A percentile compares a stretch with the other conserved stretches of the same genome.
These are phyloP conservation scores for Pollimyrus isidori DNA, from an alignment of 2,113 vertebrate species.

Conservation along the genomic window DNA sequence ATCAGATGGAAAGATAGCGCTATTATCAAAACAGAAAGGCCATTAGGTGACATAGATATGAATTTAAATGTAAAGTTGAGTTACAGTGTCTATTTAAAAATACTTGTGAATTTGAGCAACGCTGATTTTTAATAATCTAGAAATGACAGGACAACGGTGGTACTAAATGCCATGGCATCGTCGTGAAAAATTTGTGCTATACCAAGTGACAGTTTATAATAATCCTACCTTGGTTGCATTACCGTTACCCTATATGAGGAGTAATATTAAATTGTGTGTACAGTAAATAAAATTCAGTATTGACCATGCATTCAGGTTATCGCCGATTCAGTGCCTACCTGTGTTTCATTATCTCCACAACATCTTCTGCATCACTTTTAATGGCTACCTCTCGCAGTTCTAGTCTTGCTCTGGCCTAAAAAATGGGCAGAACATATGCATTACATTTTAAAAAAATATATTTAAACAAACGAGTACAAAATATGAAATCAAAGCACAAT, in stretches of 20 bases:
- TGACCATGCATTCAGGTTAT: background rate
- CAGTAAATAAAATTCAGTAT: background rate
- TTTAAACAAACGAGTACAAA: background rate
- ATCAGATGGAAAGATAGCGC: background rate
- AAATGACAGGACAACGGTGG: background rate
- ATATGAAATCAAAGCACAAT: no score
- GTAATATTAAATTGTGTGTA: background rate
- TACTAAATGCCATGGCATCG: background rate
- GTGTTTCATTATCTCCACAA: constrained; percentile 97
- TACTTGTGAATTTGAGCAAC: background rate
- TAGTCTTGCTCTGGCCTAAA: constrained; percentile 82
- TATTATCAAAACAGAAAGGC: background rate
- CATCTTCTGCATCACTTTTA: constrained; percentile 86
- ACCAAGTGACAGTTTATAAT: background rate
- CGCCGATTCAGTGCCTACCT: constrained; percentile 58
- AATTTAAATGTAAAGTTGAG: background rate
- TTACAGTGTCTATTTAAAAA: background rate
- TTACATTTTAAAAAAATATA: background rate
- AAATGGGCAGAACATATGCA: constrained; percentile 25
- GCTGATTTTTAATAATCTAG: background rate
- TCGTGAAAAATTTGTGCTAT: background rate
- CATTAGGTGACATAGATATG: background rate
- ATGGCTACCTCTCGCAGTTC: constrained; percentile 84
- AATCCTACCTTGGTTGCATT: background rate
- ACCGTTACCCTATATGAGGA: background rate